Evolutionary conservation across 2,113 vertebrate genomes (phyloP).

Genomic region (Brachyistius frenatus): DNA sequence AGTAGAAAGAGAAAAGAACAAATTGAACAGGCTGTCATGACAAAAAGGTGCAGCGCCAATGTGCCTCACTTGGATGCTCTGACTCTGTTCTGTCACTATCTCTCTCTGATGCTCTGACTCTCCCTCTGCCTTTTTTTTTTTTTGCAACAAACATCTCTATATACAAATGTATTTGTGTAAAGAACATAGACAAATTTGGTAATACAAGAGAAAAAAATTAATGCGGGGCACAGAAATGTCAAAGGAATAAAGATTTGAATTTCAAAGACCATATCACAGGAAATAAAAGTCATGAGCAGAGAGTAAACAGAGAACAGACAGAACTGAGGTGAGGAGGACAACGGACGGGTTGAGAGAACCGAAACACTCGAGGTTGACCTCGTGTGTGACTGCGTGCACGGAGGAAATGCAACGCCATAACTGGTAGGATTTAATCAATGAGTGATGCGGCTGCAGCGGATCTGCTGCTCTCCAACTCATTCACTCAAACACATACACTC

Average conservation of each 20-base stretch:
- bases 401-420: slow-evolving; percentile 47
- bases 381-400: slow-evolving; percentile 11
- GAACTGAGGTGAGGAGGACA: neutral
- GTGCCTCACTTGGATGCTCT: slow-evolving; percentile 32
- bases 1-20: slow-evolving; percentile 71
- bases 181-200: neutral
- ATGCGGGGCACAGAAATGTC: slow-evolving; percentile 13
- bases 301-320: slow-evolving; percentile 25
- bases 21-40: slow-evolving; percentile 75
- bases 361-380: slow-evolving; percentile 40
- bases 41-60: slow-evolving; percentile 65
- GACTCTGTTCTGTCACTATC: slow-evolving; percentile 27
- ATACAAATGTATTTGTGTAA: neutral
- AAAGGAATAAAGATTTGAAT: neutral
- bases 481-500: neutral
- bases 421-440: slow-evolving; percentile 53
- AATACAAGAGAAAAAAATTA: slow-evolving; percentile 2
- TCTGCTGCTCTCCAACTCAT: slow-evolving; percentile 27
- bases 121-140: neutral
- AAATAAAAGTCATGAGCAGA: slow-evolving; percentile 22
- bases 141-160: neutral
- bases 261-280: neutral
- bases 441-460: slow-evolving; percentile 46
- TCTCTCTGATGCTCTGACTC: slow-evolving; percentile 6
- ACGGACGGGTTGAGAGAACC: neutral